phyloP scores from a whole-genome alignment of 2,888 invertebrate species.

The Lycia hirtaria region DNA sequence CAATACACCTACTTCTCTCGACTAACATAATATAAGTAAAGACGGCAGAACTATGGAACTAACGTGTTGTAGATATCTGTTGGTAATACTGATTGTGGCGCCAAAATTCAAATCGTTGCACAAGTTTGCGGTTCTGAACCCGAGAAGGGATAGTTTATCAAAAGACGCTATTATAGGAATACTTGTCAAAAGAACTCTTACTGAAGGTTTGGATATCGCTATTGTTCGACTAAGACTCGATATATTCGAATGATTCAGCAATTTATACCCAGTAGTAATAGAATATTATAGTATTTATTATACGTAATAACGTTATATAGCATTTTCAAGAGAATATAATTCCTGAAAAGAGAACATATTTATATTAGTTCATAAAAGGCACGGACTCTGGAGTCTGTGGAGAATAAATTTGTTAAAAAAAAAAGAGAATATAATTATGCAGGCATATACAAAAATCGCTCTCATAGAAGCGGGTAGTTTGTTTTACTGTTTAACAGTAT shows the following conservation, averaged over 20 bases:
- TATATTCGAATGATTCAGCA: not conserved
- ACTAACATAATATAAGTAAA: not conserved
- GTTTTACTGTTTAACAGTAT: too few species aligned
- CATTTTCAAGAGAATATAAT: too few species aligned
- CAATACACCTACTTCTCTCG: slow-evolving; percentile 24
- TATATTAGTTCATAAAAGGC: too few species aligned
- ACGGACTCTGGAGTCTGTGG: too few species aligned
- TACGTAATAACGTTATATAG: too few species aligned
- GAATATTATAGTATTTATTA: too few species aligned
- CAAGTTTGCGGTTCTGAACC: not conserved
- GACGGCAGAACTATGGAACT: not conserved
- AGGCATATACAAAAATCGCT: too few species aligned
- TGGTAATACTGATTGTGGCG: not conserved
- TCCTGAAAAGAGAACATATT: too few species aligned
- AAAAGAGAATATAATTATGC: too few species aligned
- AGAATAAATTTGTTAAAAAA: too few species aligned
- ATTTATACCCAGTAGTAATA: too few species aligned
- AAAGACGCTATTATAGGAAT: slow-evolving; percentile 23
- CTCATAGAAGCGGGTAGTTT: too few species aligned
- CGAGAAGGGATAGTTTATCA: slow-evolving; percentile 25
- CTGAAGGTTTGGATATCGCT: not conserved
- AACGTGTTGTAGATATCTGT: not conserved
- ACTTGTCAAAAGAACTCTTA: slow-evolving; percentile 20
- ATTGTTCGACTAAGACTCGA: not conserved
- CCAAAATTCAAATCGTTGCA: not conserved